Base-by-base conservation (phyloP, 2,888 invertebrate species). In the Heliconius sara region DNA sequence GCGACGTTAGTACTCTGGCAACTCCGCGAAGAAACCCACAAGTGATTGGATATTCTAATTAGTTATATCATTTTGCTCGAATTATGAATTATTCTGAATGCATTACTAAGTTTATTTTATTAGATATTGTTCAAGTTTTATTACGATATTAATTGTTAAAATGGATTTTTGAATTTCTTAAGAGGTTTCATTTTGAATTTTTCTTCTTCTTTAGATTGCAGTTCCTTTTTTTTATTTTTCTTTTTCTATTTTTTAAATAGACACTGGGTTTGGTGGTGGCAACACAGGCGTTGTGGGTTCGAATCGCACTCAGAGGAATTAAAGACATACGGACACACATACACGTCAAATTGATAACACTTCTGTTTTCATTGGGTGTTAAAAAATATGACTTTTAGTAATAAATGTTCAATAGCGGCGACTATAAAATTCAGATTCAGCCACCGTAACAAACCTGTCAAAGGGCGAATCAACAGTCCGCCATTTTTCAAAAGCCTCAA, bases 11-110 rank as follows among this genome's bases (percentile, higher is more conserved):
- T 25, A 47, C 19, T 60, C 16, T 9, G 39, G 34, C 60, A n/a
- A 39, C 34, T 60, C 60, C 22, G 13, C n/a, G 60, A 73, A 73
- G 73, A 60, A 73, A 60, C 57, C 73, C 73, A 60, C 73, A 39
- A 73, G 39, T 60, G 73, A 57, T 60, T 73, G 60, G 16, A 60
- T 39, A 73, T 73, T 60, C 34, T 60, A 60, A 73, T 73, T 73
- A 16, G 73, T 34, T 73, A 73, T 34, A 60, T 73, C 7, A 73
- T 60, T 73, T 34, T 60, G 34, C 3, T 39, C 25, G n/a, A 60
- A 60, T n/a, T 34, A 34, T 34, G 34, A 73, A 39, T 34, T 57
- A 22, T n/a, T 60, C n/a, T 19, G n/a, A 60, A 73, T 57, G 34
- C 73, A 60, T 60, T 60, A 30, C 3, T n/a, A 73, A 34, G 0